Evolutionary conservation across 2,113 vertebrate genomes (phyloP).

Genomic region (Epinephelus moara): DNA sequence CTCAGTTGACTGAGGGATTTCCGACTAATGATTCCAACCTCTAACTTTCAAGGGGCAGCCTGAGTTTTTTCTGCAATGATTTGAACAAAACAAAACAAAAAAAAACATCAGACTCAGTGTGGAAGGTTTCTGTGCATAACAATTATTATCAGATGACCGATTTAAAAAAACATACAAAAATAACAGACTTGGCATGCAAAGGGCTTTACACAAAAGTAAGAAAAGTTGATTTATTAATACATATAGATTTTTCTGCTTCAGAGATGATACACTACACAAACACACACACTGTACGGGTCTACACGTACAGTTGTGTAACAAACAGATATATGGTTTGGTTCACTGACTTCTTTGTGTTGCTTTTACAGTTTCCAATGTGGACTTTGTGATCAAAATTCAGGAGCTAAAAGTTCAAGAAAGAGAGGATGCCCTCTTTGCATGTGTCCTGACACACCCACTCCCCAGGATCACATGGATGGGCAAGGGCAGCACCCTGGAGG

Average conservation of each 20-base stretch:
- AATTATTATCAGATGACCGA: no score
- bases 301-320: background rate
- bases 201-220: no score
- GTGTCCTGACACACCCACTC: conserved; percentile 83
- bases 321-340: background rate
- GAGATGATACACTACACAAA: background rate
- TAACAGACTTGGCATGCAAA: no score
- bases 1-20: no score
- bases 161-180: no score
- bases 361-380: conserved; percentile 82
- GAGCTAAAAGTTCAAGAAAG: conserved; percentile 81
- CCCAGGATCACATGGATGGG: conserved; percentile 83
- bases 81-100: no score
- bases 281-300: background rate
- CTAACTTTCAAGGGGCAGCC: no score
- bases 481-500: conserved; percentile 77
- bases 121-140: no score
- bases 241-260: no score
- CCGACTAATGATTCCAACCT: no score
- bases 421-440: conserved; percentile 84
- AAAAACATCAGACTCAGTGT: no score
- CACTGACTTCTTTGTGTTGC: background rate
- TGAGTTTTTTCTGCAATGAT: no score
- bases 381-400: conserved; percentile 81
- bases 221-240: background rate